Base-by-base conservation (phyloP, 2,113 vertebrate species). In the Elephantulus edwardii region DNA sequence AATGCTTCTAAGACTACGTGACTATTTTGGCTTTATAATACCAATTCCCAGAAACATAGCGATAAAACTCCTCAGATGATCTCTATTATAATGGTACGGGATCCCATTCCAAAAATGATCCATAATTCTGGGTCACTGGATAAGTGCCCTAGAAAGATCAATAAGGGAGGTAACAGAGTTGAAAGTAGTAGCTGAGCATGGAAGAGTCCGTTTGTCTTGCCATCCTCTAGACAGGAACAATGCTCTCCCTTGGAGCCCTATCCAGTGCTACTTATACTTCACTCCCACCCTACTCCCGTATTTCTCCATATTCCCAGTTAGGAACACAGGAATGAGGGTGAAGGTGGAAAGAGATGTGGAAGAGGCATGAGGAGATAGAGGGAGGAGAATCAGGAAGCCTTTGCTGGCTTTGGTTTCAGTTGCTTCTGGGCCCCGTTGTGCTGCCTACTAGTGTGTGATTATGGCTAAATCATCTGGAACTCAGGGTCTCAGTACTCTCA, bases 1-100 rank as follows among this genome's bases (percentile, higher is more conserved):
- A 40, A 2, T 50, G 48, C 94, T 88, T 76, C 79, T 48, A 52
- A 95, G 62, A 48, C 74, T 72, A 72, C 0, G 1, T 14, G 20
- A 74, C 40, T 30, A 84, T 40, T 24, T 70, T 87, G 91, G 81
- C 88, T 88, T 86, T 76, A 84, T 78, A 90, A 82, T 82, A 52
- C 62, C 44, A 89, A 62, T 96, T 96, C 89, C 95, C 74, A 90
- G 91, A n/a, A 95, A 71, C 17, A 2, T 5, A 17, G 62, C 66
- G 78, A 66, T 95, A 91, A 96, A 96, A 86, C 77, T 89, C 72
- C 56, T 64, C 88, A 58, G 86, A 71, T 86, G 77, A 83, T 93
- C 81, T 93, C 81, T 84, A 79, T 89, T 75, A 30, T 88, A 46
- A 94, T 78, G 48, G 54, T 76, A 68, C n/a, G 74, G 10, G 35